phyloP scores from a whole-genome alignment of 2,113 vertebrate genomes.

The Telmatochromis bifrenatus region DNA sequence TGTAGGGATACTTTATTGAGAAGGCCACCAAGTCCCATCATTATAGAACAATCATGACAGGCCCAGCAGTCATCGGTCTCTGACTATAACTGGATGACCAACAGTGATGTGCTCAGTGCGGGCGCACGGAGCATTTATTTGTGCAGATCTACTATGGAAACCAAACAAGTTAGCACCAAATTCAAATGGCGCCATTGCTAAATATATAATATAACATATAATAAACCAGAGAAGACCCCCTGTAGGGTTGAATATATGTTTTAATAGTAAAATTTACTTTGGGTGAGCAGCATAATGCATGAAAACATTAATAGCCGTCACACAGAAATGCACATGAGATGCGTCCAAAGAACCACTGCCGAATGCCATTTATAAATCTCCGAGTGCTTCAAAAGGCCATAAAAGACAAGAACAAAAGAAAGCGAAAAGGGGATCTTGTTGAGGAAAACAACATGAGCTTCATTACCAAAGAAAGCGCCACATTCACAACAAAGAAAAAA shows the following conservation, averaged over 20 bases:
- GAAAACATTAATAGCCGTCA: not conserved
- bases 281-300: not conserved
- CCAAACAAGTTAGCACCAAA: not conserved
- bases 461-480: conserved; percentile 50
- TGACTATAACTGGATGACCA: conserved; percentile 24
- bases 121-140: not conserved
- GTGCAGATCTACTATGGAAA: conserved; percentile 25
- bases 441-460: conserved; percentile 44
- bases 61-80: conserved; percentile 13
- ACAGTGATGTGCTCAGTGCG: conserved; percentile 6
- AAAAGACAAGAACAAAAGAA: not conserved
- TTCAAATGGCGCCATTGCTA: not conserved
- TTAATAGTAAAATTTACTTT: not conserved
- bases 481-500: conserved; percentile 53
- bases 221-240: not conserved
- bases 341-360: not conserved
- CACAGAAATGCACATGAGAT: not conserved
- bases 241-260: not conserved
- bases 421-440: not conserved
- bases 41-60: conserved; percentile 32
- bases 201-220: not conserved
- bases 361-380: not conserved
- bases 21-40: conserved; percentile 26
- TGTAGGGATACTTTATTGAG: conserved; percentile 2
- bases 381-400: not conserved